Conservation (phyloP, 2,888 invertebrate species). For the Drosophila emarginata region DNA sequence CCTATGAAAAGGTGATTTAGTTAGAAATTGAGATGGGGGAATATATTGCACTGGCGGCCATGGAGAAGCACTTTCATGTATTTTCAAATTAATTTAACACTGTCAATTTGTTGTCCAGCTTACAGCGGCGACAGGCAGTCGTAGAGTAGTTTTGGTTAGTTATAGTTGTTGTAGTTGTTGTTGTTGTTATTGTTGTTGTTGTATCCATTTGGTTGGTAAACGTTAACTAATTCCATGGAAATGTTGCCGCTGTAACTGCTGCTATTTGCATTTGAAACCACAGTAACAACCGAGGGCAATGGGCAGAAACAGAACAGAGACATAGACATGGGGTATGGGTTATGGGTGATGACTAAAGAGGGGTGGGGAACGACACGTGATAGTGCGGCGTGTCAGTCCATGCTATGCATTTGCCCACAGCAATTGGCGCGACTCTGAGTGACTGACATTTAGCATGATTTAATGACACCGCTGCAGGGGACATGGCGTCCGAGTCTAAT, state of each 20-base stretch:
- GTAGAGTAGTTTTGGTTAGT: slow-evolving; percentile 18
- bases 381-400: slow-evolving; percentile 48
- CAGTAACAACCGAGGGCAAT: slow-evolving; percentile 33
- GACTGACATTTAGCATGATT: slow-evolving; percentile 79
- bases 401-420: slow-evolving; percentile 52
- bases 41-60: slow-evolving; percentile 25
- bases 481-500: slow-evolving; percentile 39
- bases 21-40: slow-evolving; percentile 26
- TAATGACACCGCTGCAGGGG: slow-evolving; percentile 68
- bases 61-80: slow-evolving; percentile 59
- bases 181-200: slow-evolving; percentile 34
- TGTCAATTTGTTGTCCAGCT: slow-evolving; percentile 76
- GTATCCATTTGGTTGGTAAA: slow-evolving; percentile 67
- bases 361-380: background rate
- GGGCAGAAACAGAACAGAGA: background rate
- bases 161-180: slow-evolving; percentile 4
- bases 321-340: background rate
- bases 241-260: slow-evolving; percentile 42
- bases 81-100: slow-evolving; percentile 78
- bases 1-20: slow-evolving; percentile 47
- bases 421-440: slow-evolving; percentile 56
- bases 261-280: slow-evolving; percentile 68
- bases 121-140: slow-evolving; percentile 52
- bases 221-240: slow-evolving; percentile 80
- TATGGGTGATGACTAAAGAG: background rate